A percentile compares a stretch with the other conserved stretches of the same genome.
phyloP scores from a whole-genome alignment of 2,888 invertebrate genomes.

The Agrochola lychnidis region DNA sequence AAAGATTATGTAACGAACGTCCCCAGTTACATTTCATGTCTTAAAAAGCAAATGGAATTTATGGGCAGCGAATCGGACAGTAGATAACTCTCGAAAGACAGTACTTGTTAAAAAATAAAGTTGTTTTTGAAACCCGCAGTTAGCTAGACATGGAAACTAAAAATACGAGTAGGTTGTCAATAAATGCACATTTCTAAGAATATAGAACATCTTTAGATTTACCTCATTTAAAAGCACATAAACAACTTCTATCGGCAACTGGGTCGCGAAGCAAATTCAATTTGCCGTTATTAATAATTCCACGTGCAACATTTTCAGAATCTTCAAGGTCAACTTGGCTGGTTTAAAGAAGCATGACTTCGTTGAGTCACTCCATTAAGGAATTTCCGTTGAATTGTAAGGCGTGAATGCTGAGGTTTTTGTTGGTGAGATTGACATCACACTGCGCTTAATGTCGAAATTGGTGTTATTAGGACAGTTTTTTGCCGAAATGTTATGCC shows the following conservation, averaged over 20 bases:
- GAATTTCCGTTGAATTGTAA: conserved; percentile 33
- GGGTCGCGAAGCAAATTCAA: background rate
- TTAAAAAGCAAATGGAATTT: too few relatives aligned
- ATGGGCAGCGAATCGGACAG: too few relatives aligned
- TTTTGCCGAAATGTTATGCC: background rate
- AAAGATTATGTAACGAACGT: too few relatives aligned
- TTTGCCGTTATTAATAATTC: conserved; percentile 12
- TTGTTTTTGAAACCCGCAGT: background rate
- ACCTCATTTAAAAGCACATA: background rate
- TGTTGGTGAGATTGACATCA: background rate
- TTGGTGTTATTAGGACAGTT: background rate
- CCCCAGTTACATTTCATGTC: too few relatives aligned
- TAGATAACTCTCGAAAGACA: too few relatives aligned
- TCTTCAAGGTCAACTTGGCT: conserved; percentile 8
- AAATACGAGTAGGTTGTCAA: background rate
- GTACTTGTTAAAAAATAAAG: background rate
- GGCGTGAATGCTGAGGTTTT: conserved; percentile 1
- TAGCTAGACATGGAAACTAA: background rate
- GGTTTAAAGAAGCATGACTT: conserved; percentile 7
- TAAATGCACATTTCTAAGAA: background rate
- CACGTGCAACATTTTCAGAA: conserved; percentile 1
- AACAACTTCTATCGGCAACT: background rate
- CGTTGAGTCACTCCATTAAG: conserved; percentile 29
- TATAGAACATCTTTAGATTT: background rate
- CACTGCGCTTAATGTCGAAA: background rate